These are phyloP conservation scores for Nymphicus hollandicus DNA, from an alignment of 2,113 vertebrate genomes.

Conservation along the genomic window DNA sequence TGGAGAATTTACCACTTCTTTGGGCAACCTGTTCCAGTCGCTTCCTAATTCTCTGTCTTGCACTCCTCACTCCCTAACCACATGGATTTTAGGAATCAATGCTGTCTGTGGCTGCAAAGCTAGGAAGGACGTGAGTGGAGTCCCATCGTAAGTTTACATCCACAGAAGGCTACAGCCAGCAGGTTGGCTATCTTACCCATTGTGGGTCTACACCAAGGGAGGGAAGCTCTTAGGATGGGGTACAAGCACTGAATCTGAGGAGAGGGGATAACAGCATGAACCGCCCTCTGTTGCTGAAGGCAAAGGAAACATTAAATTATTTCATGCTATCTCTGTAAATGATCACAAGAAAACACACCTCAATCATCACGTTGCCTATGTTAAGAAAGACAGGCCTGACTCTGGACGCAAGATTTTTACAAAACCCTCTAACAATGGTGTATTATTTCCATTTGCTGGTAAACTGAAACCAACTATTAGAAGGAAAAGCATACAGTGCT, in stretches of 20 bases:
- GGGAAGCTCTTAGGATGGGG: not conserved
- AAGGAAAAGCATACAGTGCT: not conserved
- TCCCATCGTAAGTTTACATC: accelerated
- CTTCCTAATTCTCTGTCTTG: not conserved
- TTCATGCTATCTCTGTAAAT: not conserved
- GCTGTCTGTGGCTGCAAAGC: not conserved
- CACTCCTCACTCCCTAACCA: not conserved
- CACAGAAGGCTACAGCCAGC: not conserved
- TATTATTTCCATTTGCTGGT: not conserved
- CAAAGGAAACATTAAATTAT: not conserved
- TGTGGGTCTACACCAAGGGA: not conserved
- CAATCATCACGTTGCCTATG: not conserved
- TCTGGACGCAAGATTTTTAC: not conserved
- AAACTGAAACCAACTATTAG: not conserved
- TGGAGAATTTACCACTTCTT: not conserved
- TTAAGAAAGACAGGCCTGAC: not conserved
- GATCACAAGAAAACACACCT: not conserved
- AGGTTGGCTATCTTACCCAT: not conserved
- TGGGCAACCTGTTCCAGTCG: not conserved
- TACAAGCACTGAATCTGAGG: not conserved
- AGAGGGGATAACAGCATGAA: not conserved
- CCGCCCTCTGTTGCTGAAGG: not conserved
- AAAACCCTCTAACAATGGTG: not conserved
- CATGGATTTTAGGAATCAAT: not conserved
- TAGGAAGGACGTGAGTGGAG: not conserved